These are phyloP conservation scores for Ascaphus truei DNA, from an alignment of 2,113 vertebrate genomes.

Conservation along the genomic window DNA sequence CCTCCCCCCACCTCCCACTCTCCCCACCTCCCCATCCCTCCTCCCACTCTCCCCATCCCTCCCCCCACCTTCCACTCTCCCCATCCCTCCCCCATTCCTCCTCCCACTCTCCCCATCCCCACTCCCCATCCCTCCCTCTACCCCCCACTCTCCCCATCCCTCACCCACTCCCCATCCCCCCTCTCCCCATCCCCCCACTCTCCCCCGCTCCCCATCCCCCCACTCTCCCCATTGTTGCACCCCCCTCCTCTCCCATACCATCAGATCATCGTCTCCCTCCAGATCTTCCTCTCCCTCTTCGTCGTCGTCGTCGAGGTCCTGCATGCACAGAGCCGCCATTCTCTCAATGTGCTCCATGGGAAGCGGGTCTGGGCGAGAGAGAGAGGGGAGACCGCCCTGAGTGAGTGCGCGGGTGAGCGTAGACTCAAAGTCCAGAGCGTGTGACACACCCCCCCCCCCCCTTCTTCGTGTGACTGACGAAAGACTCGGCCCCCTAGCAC, in stretches of 20 bases:
- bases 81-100: too few species aligned
- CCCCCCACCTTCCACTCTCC: background rate
- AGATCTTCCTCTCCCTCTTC: constrained; percentile 62
- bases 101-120: background rate
- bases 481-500: too few species aligned
- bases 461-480: too few species aligned
- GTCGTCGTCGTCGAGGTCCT: constrained; percentile 73
- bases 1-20: background rate
- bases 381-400: background rate
- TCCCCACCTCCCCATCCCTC: background rate
- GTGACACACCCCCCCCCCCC: too few species aligned
- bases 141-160: too few species aligned
- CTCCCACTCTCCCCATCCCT: too few species aligned
- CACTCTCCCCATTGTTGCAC: background rate
- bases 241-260: constrained; percentile 55
- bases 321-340: constrained; percentile 88
- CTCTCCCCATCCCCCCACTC: background rate
- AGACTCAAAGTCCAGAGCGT: too few species aligned
- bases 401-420: too few species aligned
- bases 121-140: background rate
- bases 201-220: too few species aligned
- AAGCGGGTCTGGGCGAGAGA: constrained; percentile 63
- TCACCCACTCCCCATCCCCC: background rate
- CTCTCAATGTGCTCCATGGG: constrained; percentile 82
- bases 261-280: constrained; percentile 73